These are phyloP conservation scores for Rhabdomys pumilio DNA, from an alignment of 2,797 vertebrate species.

Conservation along the genomic window DNA sequence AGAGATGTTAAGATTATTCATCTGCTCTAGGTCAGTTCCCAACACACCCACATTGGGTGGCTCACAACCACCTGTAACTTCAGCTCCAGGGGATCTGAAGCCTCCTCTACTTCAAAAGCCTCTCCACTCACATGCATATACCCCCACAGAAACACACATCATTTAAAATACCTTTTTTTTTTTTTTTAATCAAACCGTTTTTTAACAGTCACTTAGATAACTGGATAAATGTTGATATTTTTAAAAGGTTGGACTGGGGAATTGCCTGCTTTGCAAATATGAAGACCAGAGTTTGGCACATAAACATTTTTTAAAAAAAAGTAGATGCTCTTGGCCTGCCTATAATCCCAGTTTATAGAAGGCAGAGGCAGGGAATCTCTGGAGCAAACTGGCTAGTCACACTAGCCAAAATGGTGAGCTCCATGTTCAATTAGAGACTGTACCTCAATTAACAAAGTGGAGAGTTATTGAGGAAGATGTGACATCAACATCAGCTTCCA, in stretches of 20 bases:
- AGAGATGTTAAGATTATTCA: not conserved
- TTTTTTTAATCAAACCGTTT: not conserved
- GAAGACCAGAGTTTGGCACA: not conserved
- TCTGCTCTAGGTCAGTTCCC: no score
- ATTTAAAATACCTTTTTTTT: not conserved
- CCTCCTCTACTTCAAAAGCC: not conserved
- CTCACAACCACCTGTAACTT: not conserved
- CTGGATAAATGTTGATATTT: not conserved
- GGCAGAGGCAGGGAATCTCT: not conserved
- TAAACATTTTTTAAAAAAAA: not conserved
- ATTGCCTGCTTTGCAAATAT: not conserved
- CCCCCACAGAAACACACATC: not conserved
- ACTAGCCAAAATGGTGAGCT: not conserved
- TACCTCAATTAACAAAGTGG: not conserved
- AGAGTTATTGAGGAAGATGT: not conserved
- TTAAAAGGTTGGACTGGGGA: not conserved
- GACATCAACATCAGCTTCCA: not conserved
- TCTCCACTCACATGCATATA: not conserved
- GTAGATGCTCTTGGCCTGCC: not conserved
- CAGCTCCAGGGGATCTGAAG: not conserved
- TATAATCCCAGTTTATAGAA: not conserved
- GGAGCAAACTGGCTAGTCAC: not conserved
- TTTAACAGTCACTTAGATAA: not conserved
- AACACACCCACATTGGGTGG: no score
- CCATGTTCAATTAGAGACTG: not conserved